These are phyloP conservation scores for Apoda limacodes DNA, from an alignment of 2,888 invertebrate species.

Conservation along the genomic window DNA sequence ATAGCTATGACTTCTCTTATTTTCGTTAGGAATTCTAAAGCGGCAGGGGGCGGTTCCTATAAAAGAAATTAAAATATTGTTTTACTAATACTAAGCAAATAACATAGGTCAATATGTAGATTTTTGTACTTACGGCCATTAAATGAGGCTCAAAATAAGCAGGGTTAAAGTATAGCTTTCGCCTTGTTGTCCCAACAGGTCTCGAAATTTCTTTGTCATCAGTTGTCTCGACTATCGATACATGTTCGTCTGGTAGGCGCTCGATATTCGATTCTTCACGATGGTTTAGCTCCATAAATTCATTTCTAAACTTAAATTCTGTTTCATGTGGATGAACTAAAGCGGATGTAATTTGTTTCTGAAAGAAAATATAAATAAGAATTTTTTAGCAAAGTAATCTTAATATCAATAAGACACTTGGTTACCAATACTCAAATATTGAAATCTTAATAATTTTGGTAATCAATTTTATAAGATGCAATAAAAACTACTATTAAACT, in stretches of 20 bases:
- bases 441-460: too few relatives aligned
- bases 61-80: constrained; percentile 24
- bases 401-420: too few relatives aligned
- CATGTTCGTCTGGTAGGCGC: constrained; percentile 85
- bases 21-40: constrained; percentile 88
- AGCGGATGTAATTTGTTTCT: constrained; percentile 74
- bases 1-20: constrained; percentile 91
- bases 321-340: constrained; percentile 74
- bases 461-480: too few relatives aligned
- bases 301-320: constrained; percentile 42
- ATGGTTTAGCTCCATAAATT: constrained; percentile 41
- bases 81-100: background rate
- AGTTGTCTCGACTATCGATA: constrained; percentile 85
- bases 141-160: constrained; percentile 92
- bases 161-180: constrained; percentile 89
- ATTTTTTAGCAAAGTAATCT: too few relatives aligned
- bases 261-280: constrained; percentile 74
- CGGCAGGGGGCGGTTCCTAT: constrained; percentile 91
- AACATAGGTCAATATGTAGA: constrained; percentile 1
- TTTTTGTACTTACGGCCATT: constrained; percentile 73
- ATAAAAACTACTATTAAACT: too few relatives aligned
- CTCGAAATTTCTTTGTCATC: constrained; percentile 77
- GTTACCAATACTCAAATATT: too few relatives aligned
- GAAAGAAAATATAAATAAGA: constrained; percentile 20
- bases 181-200: constrained; percentile 77